phyloP scores from a whole-genome alignment of 1,140 invertebrate genomes.

The Anoplophora glabripennis region DNA sequence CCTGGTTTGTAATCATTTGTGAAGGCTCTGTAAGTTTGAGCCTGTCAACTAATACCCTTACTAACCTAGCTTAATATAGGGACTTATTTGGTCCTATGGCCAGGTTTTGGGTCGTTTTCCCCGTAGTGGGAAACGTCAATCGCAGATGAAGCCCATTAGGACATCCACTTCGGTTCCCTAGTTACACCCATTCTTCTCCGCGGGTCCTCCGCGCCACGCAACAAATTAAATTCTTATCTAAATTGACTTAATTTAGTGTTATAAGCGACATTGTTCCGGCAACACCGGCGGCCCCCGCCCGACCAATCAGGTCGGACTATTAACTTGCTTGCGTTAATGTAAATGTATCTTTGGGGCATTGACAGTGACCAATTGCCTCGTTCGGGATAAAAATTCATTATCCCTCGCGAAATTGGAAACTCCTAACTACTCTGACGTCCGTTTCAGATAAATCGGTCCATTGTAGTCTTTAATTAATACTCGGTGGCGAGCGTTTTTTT shows the following conservation, averaged over 20 bases:
- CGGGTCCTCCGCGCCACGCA: not conserved
- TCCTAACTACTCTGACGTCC: slow-evolving; percentile 38
- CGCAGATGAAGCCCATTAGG: too few species aligned
- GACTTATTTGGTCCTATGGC: too few species aligned
- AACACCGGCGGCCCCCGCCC: not conserved
- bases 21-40: too few species aligned
- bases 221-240: slow-evolving; percentile 16
- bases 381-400: slow-evolving; percentile 49
- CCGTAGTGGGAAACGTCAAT: too few species aligned
- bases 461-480: slow-evolving; percentile 46
- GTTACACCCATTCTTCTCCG: too few species aligned
- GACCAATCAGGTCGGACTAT: slow-evolving; percentile 41
- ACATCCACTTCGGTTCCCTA: too few species aligned
- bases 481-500: slow-evolving; percentile 34
- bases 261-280: slow-evolving; percentile 26
- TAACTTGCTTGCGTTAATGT: slow-evolving; percentile 47
- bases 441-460: slow-evolving; percentile 41
- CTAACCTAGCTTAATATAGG: too few species aligned
- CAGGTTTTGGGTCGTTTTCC: too few species aligned
- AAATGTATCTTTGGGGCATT: slow-evolving; percentile 49
- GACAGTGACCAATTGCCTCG: slow-evolving; percentile 48
- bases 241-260: slow-evolving; percentile 27
- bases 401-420: slow-evolving; percentile 45
- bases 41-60: too few species aligned
- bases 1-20: too few species aligned